Evolutionary conservation across 1,140 invertebrate genomes (phyloP).

Genomic region (Oscheius sp.): DNA sequence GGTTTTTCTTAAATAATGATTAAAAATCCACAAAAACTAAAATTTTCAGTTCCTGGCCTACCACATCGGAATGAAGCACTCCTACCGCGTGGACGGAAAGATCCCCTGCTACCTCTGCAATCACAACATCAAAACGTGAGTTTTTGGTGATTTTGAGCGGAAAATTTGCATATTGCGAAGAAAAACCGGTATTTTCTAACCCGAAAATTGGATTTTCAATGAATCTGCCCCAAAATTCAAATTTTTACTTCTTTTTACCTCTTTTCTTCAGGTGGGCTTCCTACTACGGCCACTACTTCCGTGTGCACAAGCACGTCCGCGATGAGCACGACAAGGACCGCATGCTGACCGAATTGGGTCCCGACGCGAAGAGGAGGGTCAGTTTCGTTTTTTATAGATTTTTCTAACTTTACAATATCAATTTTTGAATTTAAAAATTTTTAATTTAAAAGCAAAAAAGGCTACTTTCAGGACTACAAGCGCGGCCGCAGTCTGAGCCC

Average conservation of each 20-base stretch:
- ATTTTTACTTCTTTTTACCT: background rate
- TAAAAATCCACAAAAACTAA: background rate
- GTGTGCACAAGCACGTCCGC: background rate
- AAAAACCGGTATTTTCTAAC: too few species aligned
- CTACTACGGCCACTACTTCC: background rate
- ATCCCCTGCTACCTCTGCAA: conserved; percentile 2
- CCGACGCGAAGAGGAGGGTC: background rate
- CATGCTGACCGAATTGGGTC: background rate
- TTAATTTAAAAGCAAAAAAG: background rate
- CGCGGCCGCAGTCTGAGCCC: conserved; percentile 1
- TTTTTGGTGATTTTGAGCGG: background rate
- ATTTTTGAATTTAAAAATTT: too few species aligned
- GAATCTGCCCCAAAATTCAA: background rate
- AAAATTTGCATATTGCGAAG: background rate
- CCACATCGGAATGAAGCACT: conserved; percentile 2
- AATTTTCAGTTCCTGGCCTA: conserved; percentile 1
- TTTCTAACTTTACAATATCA: too few species aligned
- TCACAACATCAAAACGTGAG: background rate
- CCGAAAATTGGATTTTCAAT: background rate
- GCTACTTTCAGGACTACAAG: background rate
- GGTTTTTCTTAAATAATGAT: background rate
- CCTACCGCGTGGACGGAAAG: background rate
- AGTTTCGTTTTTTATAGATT: background rate
- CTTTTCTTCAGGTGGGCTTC: background rate
- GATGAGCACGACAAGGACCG: background rate